A percentile compares a stretch with the other conserved stretches of the same genome.
Conservation (phyloP, 2,797 vertebrate species). For the Acrocephalus scirpaceus region DNA sequence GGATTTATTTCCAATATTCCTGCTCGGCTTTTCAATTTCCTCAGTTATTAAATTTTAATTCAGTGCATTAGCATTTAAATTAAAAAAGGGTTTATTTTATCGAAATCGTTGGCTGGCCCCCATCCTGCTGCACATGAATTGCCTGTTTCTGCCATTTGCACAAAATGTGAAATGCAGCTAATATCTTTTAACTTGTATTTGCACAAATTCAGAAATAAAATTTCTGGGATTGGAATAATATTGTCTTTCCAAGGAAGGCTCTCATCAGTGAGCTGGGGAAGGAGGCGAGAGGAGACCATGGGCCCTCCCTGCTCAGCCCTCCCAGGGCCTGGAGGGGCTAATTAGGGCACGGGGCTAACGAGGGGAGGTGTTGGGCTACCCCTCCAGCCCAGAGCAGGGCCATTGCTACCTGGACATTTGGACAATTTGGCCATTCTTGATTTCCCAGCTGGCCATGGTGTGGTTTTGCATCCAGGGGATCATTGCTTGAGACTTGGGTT, state of each 20-base stretch:
- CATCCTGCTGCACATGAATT: constrained; percentile 78
- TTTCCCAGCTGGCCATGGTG: accelerated
- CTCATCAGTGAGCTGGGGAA: constrained; percentile 54
- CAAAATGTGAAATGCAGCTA: constrained; percentile 81
- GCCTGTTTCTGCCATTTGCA: constrained; percentile 81
- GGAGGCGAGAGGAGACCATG: background rate
- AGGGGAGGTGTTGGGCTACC: background rate
- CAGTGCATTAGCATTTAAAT: constrained; percentile 99
- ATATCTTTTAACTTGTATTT: constrained; percentile 80
- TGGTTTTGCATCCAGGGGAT: background rate
- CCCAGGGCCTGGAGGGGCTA: background rate
- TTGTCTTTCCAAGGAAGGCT: constrained; percentile 76
- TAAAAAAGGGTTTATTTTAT: constrained; percentile 98
- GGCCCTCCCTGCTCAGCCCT: background rate
- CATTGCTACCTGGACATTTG: accelerated
- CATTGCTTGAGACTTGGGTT: accelerated
- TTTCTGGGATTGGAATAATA: constrained; percentile 81
- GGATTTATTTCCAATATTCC: constrained; percentile 99
- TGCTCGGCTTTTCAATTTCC: constrained; percentile 99
- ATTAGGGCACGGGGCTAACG: background rate
- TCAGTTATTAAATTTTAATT: constrained; percentile 99
- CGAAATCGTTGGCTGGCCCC: constrained; percentile 86
- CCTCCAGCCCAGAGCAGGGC: background rate
- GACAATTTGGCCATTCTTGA: background rate
- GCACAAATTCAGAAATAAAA: constrained; percentile 82